Base-by-base conservation (phyloP, 2,888 invertebrate species). In the Lymantria dispar region DNA sequence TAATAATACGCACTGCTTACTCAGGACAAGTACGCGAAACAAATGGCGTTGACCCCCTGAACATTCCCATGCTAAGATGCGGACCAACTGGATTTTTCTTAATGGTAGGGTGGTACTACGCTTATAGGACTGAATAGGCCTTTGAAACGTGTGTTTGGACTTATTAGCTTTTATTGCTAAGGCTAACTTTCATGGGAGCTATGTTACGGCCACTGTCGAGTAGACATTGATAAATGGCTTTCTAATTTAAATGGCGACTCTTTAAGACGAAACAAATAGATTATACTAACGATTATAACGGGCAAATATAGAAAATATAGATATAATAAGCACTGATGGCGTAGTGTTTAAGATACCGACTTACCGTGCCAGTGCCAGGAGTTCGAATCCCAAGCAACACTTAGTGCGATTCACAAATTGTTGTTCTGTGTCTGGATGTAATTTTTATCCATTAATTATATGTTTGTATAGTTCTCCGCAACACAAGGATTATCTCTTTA, bases 41-140 rank as follows among this genome's bases (percentile, higher is more conserved):
- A 83, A 84, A 88, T 89, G 88, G 81, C 90, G 89, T 90, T 91
- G 90, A 91, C 90, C 90, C 88, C 86, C 85, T 78, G 85, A 82
- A 73, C 81, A 87, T 90, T 90, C 90, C 87, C 89, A 90, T 83
- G 88, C 85, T 68, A 73, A 79, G 72, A 75, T 74, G 84, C 73
- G 72, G 68, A 55, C 76, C 84, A 84, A 90, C 90, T 83, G 88
- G 90, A 89, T 87, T 83, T 67, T 77, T 83, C 82, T 83, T 80
- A 83, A 83, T 83, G 81, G 79, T 78, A 80, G 85, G 87, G 86
- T 83, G 80, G 79, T 79, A 79, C 80, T 78, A 78, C 79, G 75
- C 74, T 66, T 78, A 71, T 70, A 71, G 71, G 72, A 74, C 72
- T 86, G 80, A 87, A 87, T 86, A 83, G 82, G 76, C 73, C 81